A percentile compares a stretch with the other conserved stretches of the same genome.
Conservation (phyloP, 2,888 invertebrate species). For the Thecophora atra region DNA sequence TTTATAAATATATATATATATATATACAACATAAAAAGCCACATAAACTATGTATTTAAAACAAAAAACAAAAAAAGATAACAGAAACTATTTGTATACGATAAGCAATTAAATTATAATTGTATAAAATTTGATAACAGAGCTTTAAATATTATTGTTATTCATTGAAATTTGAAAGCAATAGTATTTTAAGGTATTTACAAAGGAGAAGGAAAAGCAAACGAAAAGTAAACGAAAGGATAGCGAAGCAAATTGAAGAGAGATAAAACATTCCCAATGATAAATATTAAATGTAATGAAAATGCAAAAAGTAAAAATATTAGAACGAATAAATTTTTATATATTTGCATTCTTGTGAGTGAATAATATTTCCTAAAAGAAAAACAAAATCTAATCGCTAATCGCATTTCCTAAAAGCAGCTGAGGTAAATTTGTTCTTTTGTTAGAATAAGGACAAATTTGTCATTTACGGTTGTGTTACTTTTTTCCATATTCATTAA, state of each 20-base stretch:
- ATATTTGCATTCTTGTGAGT: neutral
- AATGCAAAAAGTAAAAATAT: neutral
- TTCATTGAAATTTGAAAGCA: slow-evolving; percentile 13
- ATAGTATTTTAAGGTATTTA: slow-evolving; percentile 31
- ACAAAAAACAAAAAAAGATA: slow-evolving; percentile 40
- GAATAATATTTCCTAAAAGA: neutral
- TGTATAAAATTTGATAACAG: slow-evolving; percentile 37
- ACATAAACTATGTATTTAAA: slow-evolving; percentile 37
- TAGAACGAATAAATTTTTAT: neutral
- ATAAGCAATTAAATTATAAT: slow-evolving; percentile 48
- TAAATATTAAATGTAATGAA: slow-evolving; percentile 40
- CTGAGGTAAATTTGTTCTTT: neutral
- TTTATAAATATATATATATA: slow-evolving; percentile 44
- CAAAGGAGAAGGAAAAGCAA: slow-evolving; percentile 39
- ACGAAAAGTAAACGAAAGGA: no score
- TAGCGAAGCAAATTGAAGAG: no score
- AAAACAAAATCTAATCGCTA: no score
- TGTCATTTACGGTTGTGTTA: neutral
- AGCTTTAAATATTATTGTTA: slow-evolving; percentile 39
- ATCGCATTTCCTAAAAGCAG: neutral
- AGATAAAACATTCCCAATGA: slow-evolving; percentile 53
- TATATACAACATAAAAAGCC: slow-evolving; percentile 39
- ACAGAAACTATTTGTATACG: slow-evolving; percentile 48
- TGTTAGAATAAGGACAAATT: neutral
- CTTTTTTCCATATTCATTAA: neutral